Percentiles rank a stretch among this genome's conserved stretches.
Evolutionary conservation across 1,140 invertebrate species (phyloP).

Genomic region (Eriosoma lanigerum): DNA sequence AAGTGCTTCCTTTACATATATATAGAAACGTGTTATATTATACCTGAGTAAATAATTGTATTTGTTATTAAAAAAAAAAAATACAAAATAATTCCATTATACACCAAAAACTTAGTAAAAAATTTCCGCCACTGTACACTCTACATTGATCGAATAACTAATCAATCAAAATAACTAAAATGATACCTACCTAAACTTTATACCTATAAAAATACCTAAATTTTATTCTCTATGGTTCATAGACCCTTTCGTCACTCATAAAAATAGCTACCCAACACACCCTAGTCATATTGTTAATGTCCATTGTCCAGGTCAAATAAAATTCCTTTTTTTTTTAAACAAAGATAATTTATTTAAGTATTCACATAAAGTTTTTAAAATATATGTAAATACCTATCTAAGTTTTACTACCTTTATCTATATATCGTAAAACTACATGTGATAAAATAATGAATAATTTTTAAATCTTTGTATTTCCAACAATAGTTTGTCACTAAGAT

Average conservation of each 20-base stretch:
- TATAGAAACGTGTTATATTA: too few species aligned
- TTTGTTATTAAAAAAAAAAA: too few species aligned
- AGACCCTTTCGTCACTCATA: background rate
- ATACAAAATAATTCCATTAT: background rate
- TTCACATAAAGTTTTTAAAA: background rate
- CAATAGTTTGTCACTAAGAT: background rate
- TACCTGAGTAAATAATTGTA: background rate
- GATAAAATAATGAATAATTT: background rate
- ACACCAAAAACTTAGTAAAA: background rate
- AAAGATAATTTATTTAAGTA: background rate
- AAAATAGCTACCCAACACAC: background rate
- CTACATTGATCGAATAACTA: too few species aligned
- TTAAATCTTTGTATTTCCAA: background rate
- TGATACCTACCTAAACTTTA: background rate
- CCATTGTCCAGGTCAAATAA: background rate
- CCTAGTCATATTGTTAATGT: background rate
- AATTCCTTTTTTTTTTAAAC: background rate
- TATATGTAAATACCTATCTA: background rate
- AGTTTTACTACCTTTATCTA: background rate
- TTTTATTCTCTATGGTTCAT: background rate
- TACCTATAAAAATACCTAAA: background rate
- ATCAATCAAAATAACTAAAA: slow-evolving; percentile 4
- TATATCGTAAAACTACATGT: background rate
- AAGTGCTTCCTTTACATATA: too few species aligned
- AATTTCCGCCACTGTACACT: background rate